Evolutionary conservation across 2,113 vertebrate species (phyloP).

Genomic region (Myrmophylax atrothorax): DNA sequence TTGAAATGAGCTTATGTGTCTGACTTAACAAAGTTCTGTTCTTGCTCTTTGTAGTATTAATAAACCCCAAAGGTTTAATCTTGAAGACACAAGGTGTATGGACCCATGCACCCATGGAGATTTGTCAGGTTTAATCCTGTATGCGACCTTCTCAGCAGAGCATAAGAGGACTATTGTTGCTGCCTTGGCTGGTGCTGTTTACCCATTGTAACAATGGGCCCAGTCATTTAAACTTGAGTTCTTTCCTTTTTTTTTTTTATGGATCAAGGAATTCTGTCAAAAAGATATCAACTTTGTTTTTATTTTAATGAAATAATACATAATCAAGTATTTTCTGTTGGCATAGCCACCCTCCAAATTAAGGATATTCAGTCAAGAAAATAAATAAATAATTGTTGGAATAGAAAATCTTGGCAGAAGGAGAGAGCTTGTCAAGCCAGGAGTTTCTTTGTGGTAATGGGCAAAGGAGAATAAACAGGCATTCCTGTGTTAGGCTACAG

Average conservation of each 20-base stretch:
- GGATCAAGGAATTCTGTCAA: not conserved
- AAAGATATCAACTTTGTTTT: not conserved
- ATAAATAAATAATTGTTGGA: not conserved
- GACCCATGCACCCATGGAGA: not conserved
- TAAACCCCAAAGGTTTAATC: not conserved
- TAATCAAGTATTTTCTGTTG: not conserved
- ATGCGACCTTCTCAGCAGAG: not conserved
- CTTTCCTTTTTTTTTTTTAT: not conserved
- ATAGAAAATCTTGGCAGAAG: not conserved
- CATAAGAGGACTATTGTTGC: not conserved
- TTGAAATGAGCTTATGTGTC: not conserved
- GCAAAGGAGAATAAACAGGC: not conserved
- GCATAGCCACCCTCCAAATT: not conserved
- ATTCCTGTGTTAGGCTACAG: not conserved
- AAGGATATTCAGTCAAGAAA: not conserved
- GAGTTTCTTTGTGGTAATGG: not conserved
- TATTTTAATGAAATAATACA: not conserved
- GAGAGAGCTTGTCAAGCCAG: not conserved
- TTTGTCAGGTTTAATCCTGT: slow-evolving; percentile 23
- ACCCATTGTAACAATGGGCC: not conserved
- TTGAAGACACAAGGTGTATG: not conserved
- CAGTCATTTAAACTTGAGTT: not conserved
- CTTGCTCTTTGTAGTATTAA: not conserved
- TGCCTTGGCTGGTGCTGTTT: not conserved
- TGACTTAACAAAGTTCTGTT: not conserved